phyloP scores from a whole-genome alignment of 1,140 invertebrate genomes.

The Drosophila carrolli region DNA sequence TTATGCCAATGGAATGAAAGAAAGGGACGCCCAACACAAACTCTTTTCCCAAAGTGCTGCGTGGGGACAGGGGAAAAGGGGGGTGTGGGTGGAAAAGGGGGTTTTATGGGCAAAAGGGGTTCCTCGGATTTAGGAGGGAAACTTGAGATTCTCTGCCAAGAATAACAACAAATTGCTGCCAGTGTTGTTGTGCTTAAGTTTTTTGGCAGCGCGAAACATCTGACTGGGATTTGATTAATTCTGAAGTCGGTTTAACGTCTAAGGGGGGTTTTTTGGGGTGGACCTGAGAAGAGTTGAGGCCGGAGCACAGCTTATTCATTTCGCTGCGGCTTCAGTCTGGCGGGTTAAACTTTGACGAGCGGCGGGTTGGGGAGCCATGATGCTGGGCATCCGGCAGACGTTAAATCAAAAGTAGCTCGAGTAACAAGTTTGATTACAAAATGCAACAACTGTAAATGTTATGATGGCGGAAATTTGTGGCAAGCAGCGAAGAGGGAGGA shows the following conservation, averaged over 20 bases:
- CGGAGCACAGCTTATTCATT: conserved; percentile 67
- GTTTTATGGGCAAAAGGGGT: background rate
- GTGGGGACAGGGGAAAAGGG: background rate
- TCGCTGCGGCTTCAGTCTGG: conserved; percentile 71
- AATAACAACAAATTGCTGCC: conserved; percentile 67
- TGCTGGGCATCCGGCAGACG: conserved; percentile 45
- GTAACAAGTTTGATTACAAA: conserved; percentile 80
- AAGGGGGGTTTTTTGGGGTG: conserved; percentile 6
- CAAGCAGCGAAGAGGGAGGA: background rate
- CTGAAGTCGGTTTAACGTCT: conserved; percentile 81
- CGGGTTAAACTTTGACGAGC: conserved; percentile 76
- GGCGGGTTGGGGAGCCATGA: background rate
- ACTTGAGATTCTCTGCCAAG: conserved; percentile 49
- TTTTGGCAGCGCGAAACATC: conserved; percentile 80
- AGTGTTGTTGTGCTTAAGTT: conserved; percentile 74
- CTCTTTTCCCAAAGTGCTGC: conserved; percentile 59
- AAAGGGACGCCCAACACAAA: conserved; percentile 47
- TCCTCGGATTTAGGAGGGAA: conserved; percentile 10
- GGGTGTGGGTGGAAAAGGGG: background rate
- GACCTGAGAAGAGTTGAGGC: background rate
- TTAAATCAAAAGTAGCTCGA: conserved; percentile 70
- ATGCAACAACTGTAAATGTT: conserved; percentile 81
- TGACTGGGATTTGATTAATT: conserved; percentile 81
- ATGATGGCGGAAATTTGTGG: conserved; percentile 71
- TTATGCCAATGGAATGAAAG: conserved; percentile 70